Evolutionary conservation across 2,797 vertebrate species (phyloP).

Genomic region (Takifugu rubripes): DNA sequence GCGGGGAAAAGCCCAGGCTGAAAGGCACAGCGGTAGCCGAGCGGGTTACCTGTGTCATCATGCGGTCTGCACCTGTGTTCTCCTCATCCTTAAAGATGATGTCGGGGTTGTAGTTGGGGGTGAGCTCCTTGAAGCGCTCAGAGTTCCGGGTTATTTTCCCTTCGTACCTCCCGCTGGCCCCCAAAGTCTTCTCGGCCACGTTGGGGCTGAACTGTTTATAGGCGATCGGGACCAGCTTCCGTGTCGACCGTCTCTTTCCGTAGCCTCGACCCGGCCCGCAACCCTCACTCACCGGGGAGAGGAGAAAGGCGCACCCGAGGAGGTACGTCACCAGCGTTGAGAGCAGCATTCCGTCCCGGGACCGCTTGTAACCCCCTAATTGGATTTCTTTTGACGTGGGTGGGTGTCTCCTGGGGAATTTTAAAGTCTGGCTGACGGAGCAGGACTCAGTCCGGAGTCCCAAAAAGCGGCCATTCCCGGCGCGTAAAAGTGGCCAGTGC

Average conservation of each 20-base stretch:
- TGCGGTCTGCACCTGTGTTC: conserved; percentile 90
- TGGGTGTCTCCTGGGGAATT: conserved; percentile 37
- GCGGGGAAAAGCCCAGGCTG: background rate
- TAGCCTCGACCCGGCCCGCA: conserved; percentile 92
- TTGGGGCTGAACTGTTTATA: conserved; percentile 96
- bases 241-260: conserved; percentile 84
- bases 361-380: conserved; percentile 42
- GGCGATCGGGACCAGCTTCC: conserved; percentile 89
- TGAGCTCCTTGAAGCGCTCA: conserved; percentile 94
- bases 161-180: conserved; percentile 91
- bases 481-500: conserved; percentile 77
- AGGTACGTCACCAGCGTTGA: conserved; percentile 77
- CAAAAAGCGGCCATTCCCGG: conserved; percentile 76
- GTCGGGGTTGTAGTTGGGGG: conserved; percentile 95
- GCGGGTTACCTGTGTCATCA: conserved; percentile 88
- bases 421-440: conserved; percentile 64
- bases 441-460: conserved; percentile 68
- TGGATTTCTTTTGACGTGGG: conserved; percentile 23
- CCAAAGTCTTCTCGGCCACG: conserved; percentile 92
- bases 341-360: conserved; percentile 72
- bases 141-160: conserved; percentile 90
- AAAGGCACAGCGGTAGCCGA: conserved; percentile 12
- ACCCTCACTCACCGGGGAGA: conserved; percentile 76
- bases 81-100: conserved; percentile 99
- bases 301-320: conserved; percentile 79